These are phyloP conservation scores for Phyllostomus discolor DNA, from an alignment of 2,113 vertebrate species.

Conservation along the genomic window DNA sequence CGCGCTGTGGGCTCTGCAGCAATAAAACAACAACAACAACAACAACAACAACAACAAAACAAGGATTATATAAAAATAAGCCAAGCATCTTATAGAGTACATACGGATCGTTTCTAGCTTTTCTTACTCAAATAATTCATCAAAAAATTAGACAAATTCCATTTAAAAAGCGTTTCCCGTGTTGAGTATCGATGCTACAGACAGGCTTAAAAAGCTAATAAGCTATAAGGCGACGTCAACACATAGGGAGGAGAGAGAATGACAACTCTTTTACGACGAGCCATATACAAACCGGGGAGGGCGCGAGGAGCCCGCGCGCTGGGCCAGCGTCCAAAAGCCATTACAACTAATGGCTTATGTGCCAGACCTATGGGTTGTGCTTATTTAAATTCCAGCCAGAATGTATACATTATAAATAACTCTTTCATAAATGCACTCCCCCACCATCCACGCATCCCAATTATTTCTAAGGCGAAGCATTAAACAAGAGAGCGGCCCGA, in stretches of 20 bases:
- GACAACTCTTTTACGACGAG: constrained; percentile 67
- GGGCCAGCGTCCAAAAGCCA: constrained; percentile 63
- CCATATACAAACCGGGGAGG: constrained; percentile 40
- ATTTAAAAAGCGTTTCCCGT: constrained; percentile 69
- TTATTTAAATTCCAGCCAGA: constrained; percentile 61
- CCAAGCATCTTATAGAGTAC: not conserved
- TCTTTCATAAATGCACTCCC: constrained; percentile 65
- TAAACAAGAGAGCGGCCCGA: constrained; percentile 51
- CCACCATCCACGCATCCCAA: constrained; percentile 61
- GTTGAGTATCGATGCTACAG: constrained; percentile 67
- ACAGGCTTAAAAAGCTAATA: constrained; percentile 67
- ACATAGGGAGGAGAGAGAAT: constrained; percentile 55
- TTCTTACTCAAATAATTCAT: constrained; percentile 69
- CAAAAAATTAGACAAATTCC: constrained; percentile 68
- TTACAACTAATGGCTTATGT: constrained; percentile 49
- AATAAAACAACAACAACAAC: too few relatives aligned
- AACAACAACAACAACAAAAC: not conserved
- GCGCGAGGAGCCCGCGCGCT: not conserved
- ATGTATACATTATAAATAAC: constrained; percentile 68
- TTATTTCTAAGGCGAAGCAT: constrained; percentile 66
- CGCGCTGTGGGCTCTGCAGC: constrained; percentile 89
- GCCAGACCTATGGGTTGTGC: constrained; percentile 52
- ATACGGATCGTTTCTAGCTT: constrained; percentile 48
- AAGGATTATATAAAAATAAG: constrained; percentile 15
- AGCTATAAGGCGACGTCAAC: constrained; percentile 49